Evolutionary conservation across 64 coral and sea anemone genomes (phyloP).

Genomic region (Montipora foliosa): DNA sequence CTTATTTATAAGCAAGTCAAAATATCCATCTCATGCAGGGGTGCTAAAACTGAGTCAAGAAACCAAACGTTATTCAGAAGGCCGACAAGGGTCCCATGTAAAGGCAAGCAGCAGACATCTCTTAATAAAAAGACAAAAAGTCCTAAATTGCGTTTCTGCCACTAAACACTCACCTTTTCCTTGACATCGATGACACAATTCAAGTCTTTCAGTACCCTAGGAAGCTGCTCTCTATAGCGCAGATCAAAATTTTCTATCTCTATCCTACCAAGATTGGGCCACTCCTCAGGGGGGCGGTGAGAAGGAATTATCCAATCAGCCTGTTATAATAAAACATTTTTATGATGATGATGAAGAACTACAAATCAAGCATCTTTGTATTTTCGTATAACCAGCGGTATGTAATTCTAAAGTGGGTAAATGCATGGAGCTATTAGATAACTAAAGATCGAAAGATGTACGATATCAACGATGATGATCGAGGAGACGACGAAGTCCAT

Average conservation of each 20-base stretch:
- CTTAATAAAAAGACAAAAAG: no score
- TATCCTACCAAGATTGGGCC: conserved; percentile 69
- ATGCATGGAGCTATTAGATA: no score
- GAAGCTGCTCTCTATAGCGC: conserved; percentile 72
- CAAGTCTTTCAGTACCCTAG: conserved; percentile 49
- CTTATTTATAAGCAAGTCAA: no score
- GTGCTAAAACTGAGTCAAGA: no score
- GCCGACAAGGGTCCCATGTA: background rate
- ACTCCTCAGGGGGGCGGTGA: conserved; percentile 36
- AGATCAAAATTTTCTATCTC: conserved; percentile 56
- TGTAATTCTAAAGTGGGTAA: no score
- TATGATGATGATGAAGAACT: no score
- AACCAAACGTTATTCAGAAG: background rate
- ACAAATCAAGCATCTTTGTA: no score
- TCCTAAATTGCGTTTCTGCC: background rate
- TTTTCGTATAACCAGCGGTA: no score
- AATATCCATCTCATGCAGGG: no score
- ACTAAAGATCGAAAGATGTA: no score
- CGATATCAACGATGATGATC: no score
- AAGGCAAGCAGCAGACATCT: background rate
- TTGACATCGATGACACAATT: conserved; percentile 28
- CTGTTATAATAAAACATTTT: background rate
- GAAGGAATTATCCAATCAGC: conserved; percentile 57
- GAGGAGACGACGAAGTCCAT: no score
- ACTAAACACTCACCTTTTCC: conserved; percentile 40